Evolutionary conservation across 2,797 vertebrate genomes (phyloP).

Genomic region (Menidia menidia): DNA sequence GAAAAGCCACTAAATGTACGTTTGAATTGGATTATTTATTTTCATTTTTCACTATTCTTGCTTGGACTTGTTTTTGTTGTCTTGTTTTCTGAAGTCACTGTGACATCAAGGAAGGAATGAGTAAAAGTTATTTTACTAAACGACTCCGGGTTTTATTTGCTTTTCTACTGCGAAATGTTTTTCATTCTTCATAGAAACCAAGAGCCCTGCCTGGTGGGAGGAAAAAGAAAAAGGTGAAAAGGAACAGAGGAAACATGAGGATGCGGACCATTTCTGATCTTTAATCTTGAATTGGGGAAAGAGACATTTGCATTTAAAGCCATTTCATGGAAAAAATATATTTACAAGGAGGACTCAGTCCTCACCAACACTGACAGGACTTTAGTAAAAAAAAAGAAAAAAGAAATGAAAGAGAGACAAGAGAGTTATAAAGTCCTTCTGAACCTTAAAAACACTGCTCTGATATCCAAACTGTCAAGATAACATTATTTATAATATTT

Average conservation of each 20-base stretch:
- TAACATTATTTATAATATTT: conserved; percentile 84
- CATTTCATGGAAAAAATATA: conserved; percentile 80
- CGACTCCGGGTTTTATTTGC: conserved; percentile 7
- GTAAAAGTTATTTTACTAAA: conserved; percentile 52
- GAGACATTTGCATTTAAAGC: conserved; percentile 74
- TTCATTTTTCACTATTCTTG: neutral
- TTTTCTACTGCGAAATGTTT: neutral
- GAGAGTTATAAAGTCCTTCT: conserved; percentile 69
- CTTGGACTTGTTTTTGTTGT: conserved; percentile 2
- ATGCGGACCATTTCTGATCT: conserved; percentile 55
- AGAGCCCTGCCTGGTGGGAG: neutral
- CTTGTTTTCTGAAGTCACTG: conserved; percentile 13
- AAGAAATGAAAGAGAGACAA: conserved; percentile 68
- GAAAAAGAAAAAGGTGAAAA: neutral
- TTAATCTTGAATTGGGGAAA: conserved; percentile 80
- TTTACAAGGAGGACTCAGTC: conserved; percentile 75
- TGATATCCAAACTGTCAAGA: conserved; percentile 80
- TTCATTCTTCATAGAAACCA: neutral
- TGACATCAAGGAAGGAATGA: conserved; percentile 18
- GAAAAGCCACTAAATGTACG: conserved; percentile 30
- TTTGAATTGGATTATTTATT: conserved; percentile 69
- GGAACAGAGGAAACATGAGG: neutral
- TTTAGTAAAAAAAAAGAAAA: conserved; percentile 79
- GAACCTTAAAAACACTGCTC: conserved; percentile 78
- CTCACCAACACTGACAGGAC: conserved; percentile 68